phyloP scores from a whole-genome alignment of 2,113 vertebrate species.

The Phaethornis superciliosus region DNA sequence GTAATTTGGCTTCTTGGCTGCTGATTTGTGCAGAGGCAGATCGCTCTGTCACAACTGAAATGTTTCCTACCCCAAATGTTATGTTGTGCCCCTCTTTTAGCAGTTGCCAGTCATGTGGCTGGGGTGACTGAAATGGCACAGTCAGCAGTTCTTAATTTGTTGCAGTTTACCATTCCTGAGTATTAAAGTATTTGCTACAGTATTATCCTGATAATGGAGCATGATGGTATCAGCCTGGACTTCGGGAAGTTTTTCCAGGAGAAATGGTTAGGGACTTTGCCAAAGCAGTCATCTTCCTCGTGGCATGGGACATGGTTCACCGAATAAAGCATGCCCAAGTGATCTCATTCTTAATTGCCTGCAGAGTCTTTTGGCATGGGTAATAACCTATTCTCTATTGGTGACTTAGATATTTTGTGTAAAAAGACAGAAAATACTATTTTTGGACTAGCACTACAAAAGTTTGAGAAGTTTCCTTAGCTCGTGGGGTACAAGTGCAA shows the following conservation, averaged over 20 bases:
- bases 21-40: background rate
- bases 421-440: background rate
- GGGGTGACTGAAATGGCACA: background rate
- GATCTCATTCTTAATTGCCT: constrained; percentile 24
- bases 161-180: background rate
- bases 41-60: background rate
- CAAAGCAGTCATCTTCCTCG: constrained; percentile 24
- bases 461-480: background rate
- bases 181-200: background rate
- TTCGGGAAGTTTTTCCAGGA: background rate
- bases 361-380: background rate
- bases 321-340: background rate
- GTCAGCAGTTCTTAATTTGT: background rate
- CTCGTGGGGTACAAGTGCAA: background rate
- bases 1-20: constrained; percentile 25
- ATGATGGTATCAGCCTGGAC: background rate
- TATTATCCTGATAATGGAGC: background rate
- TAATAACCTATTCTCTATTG: background rate
- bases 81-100: rapidly evolving
- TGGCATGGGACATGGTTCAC: background rate
- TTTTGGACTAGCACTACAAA: background rate
- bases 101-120: background rate
- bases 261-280: background rate
- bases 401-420: background rate
- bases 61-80: background rate